Base-by-base conservation (phyloP, 2,113 vertebrate species). In the Mixornis gularis region DNA sequence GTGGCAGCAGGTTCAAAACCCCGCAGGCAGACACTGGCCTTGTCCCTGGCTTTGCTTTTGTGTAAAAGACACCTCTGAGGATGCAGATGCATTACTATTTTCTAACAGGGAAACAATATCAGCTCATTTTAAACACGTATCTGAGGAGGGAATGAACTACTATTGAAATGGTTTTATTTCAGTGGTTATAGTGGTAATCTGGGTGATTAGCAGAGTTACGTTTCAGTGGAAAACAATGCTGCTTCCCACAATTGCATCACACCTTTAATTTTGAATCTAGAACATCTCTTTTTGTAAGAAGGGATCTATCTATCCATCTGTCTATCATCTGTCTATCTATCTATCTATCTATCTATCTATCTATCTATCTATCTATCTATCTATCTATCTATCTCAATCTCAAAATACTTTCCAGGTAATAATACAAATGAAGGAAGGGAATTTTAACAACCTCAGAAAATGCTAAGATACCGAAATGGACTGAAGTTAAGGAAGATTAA, bases 371-470 rank as follows among this genome's bases (percentile, higher is more conserved):
- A 52, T 48, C 46, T 51, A 27, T 51, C 25, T 51, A 27, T 51
- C 49, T 51, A 51, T 48, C 48, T 48, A 48, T 24, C 46, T 48
- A 46, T 46, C 49, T 27, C 49, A 17, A 51, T 90, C 7, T 91
- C 17, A 86, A 95, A 96, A 88, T 81, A 94, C 49, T 85, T 95
- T 70, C 58, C 53, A 66, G 69, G 34, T 77, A 85, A 79, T 71
- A 94, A 92, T 44, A 77, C 44, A 90, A 95, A 91, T 55, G 49
- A 88, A 95, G 24, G 56, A 60, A 82, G 48, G 27, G 85, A 95
- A 95, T 96, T 92, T 95, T 93, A 94, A 85, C 53, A 79, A 73
- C 56, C 41, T 80, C 58, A 56, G 43, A 40, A 66, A 55, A 58
- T 21, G 12, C 1, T 64, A 79, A 92, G 82, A 91, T 86, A 71